Evolutionary conservation across 2,113 vertebrate species (phyloP), one percentile per base, ranked within the genome.

Genomic region (Phalacrocorax aristotelis): DNA sequence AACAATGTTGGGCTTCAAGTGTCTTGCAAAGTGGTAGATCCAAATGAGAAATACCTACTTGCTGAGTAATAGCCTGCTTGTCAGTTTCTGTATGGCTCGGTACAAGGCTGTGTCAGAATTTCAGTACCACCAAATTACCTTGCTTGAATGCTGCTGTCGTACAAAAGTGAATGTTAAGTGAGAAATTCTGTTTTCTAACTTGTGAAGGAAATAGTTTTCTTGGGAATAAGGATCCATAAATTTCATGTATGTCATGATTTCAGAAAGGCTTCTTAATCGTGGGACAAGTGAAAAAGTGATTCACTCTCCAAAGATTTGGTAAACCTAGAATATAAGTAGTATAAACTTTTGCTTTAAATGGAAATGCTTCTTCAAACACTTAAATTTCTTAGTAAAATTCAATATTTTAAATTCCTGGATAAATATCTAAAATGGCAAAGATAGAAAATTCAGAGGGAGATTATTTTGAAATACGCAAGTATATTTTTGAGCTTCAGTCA

Each of bases 111-210:
- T 96, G 96, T 96, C 96, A 95, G 76, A 89, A 95, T 90, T 96
- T 88, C 95, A 71, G 66, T 92, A 75, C 94, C 93, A 93, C 85
- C 75, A 84, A 94, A 95, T 94, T 87, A 91, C 89, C 85, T 78
- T 97, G 87, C 72, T 94, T 86, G 81, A 94, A 87, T 93, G 94
- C 89, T 96, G 79, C 89, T 90, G 72, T 97, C 13, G 27, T 97
- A 92, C 93, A 97, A 80, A 97, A 97, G 89, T 95, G 93, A 93
- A 90, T 96, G 90, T 97, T 97, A 70, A 94, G 84, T 95, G 88
- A 97, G 97, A 95, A 96, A 85, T 81, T 91, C 55, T 96, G 95
- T 88, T 96, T 95, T 91, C 83, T 92, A 68, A 91, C 90, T 93
- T 95, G 78, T 69, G 55, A 76, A 94, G 88, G 84, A 96, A 90